Conservation (phyloP, 2,888 invertebrate species). For the Tryphoninae sp. region DNA sequence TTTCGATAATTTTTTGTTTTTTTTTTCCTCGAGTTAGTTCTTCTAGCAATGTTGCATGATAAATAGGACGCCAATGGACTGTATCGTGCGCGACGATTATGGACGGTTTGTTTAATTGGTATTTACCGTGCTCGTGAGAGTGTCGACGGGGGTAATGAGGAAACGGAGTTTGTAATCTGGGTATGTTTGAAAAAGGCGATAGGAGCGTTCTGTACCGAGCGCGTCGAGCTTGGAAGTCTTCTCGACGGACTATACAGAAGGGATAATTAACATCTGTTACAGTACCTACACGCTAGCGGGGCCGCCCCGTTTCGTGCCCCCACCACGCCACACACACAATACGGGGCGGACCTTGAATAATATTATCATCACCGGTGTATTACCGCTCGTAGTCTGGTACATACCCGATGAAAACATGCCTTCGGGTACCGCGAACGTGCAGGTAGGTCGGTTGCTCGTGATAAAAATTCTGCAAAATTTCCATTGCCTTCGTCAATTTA, state of each 20-base stretch:
- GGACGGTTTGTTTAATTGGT: constrained; percentile 56
- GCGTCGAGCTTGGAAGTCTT: constrained; percentile 45
- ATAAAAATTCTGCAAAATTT: not conserved
- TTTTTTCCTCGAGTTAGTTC: constrained; percentile 1
- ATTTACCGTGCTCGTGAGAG: constrained; percentile 35
- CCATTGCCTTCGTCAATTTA: not conserved
- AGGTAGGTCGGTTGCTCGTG: not conserved
- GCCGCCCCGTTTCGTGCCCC: constrained; percentile 78
- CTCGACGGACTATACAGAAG: constrained; percentile 74
- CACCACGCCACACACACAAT: constrained; percentile 68
- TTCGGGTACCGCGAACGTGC: not conserved
- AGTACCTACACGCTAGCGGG: constrained; percentile 75
- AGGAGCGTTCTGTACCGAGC: constrained; percentile 1
- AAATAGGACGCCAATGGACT: constrained; percentile 29
- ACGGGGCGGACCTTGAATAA: constrained; percentile 81
- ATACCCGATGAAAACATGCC: not conserved
- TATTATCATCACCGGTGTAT: constrained; percentile 73
- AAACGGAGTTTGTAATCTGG: constrained; percentile 42
- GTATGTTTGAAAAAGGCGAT: constrained; percentile 39
- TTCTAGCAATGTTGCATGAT: constrained; percentile 24
- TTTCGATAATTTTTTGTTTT: constrained; percentile 16
- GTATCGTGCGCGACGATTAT: constrained; percentile 45
- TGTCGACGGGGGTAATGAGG: constrained; percentile 41
- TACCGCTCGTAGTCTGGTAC: constrained; percentile 28
- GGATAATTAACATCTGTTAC: constrained; percentile 82